Conservation (phyloP, 2,888 invertebrate genomes). For the Archips crataeganus region DNA sequence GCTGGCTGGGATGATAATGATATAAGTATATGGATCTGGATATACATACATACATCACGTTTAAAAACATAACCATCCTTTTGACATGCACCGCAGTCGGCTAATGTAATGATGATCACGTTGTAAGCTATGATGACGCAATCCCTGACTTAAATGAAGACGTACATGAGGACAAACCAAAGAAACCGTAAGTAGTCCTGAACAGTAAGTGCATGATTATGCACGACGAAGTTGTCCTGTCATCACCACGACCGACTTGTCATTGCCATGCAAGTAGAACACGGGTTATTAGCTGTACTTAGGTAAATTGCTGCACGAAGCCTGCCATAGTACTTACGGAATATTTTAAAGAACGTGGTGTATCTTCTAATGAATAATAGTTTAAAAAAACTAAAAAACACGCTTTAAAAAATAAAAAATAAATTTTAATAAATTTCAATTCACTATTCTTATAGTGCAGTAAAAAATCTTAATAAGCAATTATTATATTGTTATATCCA, state of each 20-base stretch:
- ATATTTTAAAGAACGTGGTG: background rate
- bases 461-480: no score
- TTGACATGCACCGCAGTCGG: no score
- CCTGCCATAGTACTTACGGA: background rate
- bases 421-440: no score
- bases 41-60: no score
- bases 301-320: constrained; percentile 1
- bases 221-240: background rate
- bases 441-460: no score
- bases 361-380: no score
- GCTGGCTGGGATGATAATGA: no score
- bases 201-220: background rate
- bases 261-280: constrained; percentile 5
- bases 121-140: background rate
- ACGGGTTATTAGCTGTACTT: constrained; percentile 1
- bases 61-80: no score
- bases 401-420: no score
- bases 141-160: background rate
- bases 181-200: background rate
- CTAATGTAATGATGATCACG: background rate
- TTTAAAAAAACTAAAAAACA: no score
- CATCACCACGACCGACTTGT: background rate
- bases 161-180: background rate
- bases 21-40: no score
- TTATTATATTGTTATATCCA: no score